Evolutionary conservation across 2,797 vertebrate species (phyloP).

Genomic region (Cheirogaleus major): DNA sequence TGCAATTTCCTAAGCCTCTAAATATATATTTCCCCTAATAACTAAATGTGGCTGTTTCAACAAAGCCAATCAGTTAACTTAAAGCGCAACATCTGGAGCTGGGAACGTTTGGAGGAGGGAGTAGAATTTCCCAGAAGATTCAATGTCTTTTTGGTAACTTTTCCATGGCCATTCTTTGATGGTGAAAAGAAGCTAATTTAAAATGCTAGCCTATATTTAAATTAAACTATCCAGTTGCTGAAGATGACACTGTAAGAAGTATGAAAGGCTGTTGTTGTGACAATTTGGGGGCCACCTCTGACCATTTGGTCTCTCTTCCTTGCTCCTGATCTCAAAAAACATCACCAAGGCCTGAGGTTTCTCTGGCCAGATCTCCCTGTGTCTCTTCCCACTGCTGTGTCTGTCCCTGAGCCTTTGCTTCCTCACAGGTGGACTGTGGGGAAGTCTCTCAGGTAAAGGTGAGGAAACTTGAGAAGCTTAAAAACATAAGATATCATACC

Average conservation of each 20-base stretch:
- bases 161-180: not conserved
- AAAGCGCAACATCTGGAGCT: not conserved
- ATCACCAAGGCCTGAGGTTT: not conserved
- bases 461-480: not conserved
- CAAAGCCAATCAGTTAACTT: not conserved
- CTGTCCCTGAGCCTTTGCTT: not conserved
- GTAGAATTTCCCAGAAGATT: not conserved
- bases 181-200: not conserved
- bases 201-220: not conserved
- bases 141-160: not conserved
- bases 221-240: not conserved
- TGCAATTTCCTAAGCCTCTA: conserved; percentile 58
- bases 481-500: not conserved
- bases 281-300: not conserved
- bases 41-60: conserved; percentile 46
- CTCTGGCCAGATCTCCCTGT: not conserved
- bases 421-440: not conserved
- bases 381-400: not conserved
- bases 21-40: conserved; percentile 46
- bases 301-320: not conserved
- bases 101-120: not conserved
- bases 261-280: not conserved
- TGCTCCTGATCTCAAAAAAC: not conserved
- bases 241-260: not conserved
- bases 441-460: not conserved